These are phyloP conservation scores for Gerris buenoi DNA, from an alignment of 1,140 invertebrate species.

Conservation along the genomic window DNA sequence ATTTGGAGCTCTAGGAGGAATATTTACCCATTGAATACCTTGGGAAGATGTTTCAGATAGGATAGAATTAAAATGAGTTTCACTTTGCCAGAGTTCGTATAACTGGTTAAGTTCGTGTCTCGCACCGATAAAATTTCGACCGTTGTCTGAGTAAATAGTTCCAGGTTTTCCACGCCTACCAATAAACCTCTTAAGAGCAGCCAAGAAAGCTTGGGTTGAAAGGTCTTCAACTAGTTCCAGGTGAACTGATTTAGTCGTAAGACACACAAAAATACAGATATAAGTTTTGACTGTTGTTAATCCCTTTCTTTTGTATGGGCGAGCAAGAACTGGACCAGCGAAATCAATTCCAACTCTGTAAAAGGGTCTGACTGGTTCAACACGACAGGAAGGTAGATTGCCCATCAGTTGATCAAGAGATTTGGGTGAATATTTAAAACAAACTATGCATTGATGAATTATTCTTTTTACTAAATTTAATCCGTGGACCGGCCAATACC, in stretches of 20 bases:
- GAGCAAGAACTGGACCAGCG: conserved; percentile 18
- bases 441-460: conserved; percentile 13
- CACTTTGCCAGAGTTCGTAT: no score
- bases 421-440: conserved; percentile 11
- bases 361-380: conserved; percentile 13
- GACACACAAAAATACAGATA: conserved; percentile 23
- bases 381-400: conserved; percentile 15
- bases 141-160: conserved; percentile 16
- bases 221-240: conserved; percentile 23
- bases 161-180: conserved; percentile 15
- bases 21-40: no score
- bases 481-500: no score
- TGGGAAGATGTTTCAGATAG: no score
- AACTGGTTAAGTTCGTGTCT: background rate
- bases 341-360: conserved; percentile 18
- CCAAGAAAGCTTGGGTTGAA: conserved; percentile 20
- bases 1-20: no score
- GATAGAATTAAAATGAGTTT: no score
- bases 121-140: conserved; percentile 17
- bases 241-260: conserved; percentile 24
- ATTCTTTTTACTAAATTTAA: conserved; percentile 7
- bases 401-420: conserved; percentile 13
- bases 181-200: conserved; percentile 22
- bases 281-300: conserved; percentile 10
- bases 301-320: background rate